A percentile compares a stretch with the other conserved stretches of the same genome.
Conservation (phyloP, 1,140 invertebrate genomes). For the Scaptomyza montana region DNA sequence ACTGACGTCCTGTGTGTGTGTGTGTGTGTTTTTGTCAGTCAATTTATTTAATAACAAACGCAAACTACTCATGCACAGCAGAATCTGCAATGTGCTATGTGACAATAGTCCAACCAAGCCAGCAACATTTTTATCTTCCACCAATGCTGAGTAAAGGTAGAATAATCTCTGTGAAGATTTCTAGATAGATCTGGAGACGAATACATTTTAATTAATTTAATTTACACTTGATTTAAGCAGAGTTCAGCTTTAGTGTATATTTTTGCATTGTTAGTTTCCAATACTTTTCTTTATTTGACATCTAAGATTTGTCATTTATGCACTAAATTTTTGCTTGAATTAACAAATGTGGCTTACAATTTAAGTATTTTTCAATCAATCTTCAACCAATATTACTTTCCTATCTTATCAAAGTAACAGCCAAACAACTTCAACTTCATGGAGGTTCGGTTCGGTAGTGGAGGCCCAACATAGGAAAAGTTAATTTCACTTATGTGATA, state of each 20-base stretch:
- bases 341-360: conserved; percentile 7
- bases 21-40: conserved; percentile 62
- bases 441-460: conserved; percentile 4
- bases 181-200: conserved; percentile 65
- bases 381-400: conserved; percentile 25
- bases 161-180: conserved; percentile 34
- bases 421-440: background rate
- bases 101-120: conserved; percentile 26
- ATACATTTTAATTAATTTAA: conserved; percentile 71
- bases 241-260: too few species aligned
- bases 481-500: conserved; percentile 62
- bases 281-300: too few species aligned
- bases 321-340: too few species aligned
- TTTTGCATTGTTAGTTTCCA: too few species aligned
- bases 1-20: conserved; percentile 33
- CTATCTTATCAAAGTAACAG: conserved; percentile 9
- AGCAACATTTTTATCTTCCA: background rate
- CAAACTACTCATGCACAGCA: conserved; percentile 42
- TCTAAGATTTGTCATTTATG: too few species aligned
- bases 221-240: conserved; percentile 52
- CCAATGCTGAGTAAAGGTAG: conserved; percentile 26
- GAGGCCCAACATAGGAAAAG: conserved; percentile 30
- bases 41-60: conserved; percentile 82
- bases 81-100: conserved; percentile 14
- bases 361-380: conserved; percentile 23